Evolutionary conservation across 1,140 invertebrate species (phyloP).

Genomic region (Drosophila pachea): DNA sequence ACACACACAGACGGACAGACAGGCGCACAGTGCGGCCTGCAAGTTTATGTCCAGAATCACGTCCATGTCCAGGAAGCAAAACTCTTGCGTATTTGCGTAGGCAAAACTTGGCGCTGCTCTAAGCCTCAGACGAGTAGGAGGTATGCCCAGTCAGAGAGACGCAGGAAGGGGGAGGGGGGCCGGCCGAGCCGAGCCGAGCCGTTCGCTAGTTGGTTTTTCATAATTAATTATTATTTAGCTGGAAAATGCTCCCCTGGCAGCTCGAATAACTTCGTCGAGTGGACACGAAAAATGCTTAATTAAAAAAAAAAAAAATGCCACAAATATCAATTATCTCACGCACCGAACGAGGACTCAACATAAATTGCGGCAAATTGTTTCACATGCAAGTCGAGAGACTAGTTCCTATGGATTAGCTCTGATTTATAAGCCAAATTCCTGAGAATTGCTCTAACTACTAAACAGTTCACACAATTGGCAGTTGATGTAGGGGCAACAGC

Average conservation of each 20-base stretch:
- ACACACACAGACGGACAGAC: slow-evolving; percentile 21
- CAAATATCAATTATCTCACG: slow-evolving; percentile 16
- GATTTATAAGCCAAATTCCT: not conserved
- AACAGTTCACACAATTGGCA: not conserved
- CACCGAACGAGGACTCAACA: not conserved
- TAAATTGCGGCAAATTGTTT: not conserved
- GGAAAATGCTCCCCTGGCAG: slow-evolving; percentile 58
- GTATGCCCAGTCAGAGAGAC: too few relatives aligned
- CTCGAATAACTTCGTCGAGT: slow-evolving; percentile 40
- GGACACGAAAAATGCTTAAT: slow-evolving; percentile 31
- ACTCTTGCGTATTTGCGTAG: slow-evolving; percentile 70
- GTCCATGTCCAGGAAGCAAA: slow-evolving; percentile 70
- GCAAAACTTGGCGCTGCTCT: slow-evolving; percentile 71
- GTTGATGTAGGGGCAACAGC: not conserved
- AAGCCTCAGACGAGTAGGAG: slow-evolving; percentile 6
- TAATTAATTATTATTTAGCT: slow-evolving; percentile 78
- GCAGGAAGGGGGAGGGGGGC: not conserved
- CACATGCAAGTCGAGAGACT: not conserved
- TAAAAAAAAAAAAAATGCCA: slow-evolving; percentile 22
- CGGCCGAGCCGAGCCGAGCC: too few relatives aligned
- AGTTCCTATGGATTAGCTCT: not conserved
- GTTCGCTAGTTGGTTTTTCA: slow-evolving; percentile 58
- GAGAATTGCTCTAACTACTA: not conserved
- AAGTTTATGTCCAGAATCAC: slow-evolving; percentile 47
- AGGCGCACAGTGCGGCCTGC: slow-evolving; percentile 33